Evolutionary conservation across 2,888 invertebrate genomes (phyloP).

Genomic region (Scaptomyza cyrtandrae): DNA sequence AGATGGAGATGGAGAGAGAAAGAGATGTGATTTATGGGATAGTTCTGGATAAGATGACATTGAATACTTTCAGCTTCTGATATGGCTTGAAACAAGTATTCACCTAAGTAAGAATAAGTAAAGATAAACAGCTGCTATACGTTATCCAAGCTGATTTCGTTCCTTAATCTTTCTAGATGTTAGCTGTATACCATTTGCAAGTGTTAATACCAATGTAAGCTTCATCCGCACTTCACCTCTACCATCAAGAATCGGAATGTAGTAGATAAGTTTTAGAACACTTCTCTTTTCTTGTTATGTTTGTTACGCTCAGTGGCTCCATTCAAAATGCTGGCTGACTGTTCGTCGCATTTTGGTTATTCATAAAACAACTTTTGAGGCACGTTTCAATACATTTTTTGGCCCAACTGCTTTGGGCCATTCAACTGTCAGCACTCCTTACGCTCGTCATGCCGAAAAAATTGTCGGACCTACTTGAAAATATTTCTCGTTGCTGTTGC

Average conservation of each 20-base stretch:
- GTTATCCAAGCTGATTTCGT: not conserved
- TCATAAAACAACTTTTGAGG: conserved; percentile 59
- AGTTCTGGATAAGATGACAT: not conserved
- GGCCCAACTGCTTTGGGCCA: conserved; percentile 30
- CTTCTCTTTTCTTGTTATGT: not conserved
- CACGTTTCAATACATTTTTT: conserved; percentile 68
- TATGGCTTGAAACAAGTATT: not conserved
- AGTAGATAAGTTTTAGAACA: not conserved
- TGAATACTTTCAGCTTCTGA: not conserved
- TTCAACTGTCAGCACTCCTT: not conserved
- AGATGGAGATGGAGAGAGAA: not conserved
- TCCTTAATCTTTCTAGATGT: not conserved
- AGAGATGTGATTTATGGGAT: conserved; percentile 35
- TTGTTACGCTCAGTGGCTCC: conserved; percentile 6
- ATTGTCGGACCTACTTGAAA: conserved; percentile 35
- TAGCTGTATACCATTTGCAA: not conserved
- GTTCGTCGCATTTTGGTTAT: conserved; percentile 46
- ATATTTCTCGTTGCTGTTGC: conserved; percentile 34
- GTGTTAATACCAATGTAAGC: conserved; percentile 26
- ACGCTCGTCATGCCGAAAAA: conserved; percentile 4
- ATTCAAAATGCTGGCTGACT: conserved; percentile 26
- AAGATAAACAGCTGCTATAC: not conserved
- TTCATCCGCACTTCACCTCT: conserved; percentile 18
- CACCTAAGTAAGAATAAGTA: not conserved
- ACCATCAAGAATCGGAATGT: not conserved